A percentile compares a stretch with the other conserved stretches of the same genome.
These are phyloP conservation scores for Odontothrips loti DNA, from an alignment of 2,888 invertebrate genomes.

Conservation along the genomic window DNA sequence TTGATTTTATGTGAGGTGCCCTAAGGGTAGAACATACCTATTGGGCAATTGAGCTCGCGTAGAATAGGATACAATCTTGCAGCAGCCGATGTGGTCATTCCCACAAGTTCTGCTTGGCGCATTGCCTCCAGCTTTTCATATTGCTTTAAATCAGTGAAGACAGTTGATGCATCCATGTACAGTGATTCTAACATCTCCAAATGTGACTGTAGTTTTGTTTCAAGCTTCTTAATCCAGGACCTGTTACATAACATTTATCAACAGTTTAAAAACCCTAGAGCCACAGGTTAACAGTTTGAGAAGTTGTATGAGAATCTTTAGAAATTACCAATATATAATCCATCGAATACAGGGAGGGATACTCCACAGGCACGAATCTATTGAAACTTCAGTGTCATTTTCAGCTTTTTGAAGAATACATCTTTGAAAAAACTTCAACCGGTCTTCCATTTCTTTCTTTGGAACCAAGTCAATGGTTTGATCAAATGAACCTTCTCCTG, in stretches of 20 bases:
- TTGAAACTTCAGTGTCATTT: not conserved
- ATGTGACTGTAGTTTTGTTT: not conserved
- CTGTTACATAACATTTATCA: not conserved
- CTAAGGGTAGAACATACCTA: constrained; percentile 49
- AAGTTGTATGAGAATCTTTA: not conserved
- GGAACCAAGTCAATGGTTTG: no score
- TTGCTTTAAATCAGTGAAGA: constrained; percentile 44
- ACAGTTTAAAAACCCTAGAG: not conserved
- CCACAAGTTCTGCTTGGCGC: constrained; percentile 57
- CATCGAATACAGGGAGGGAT: not conserved
- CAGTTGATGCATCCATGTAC: not conserved
- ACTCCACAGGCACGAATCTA: not conserved
- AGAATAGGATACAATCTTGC: constrained; percentile 63
- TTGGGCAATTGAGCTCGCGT: constrained; percentile 56
- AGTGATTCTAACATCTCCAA: not conserved
- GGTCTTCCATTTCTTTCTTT: not conserved
- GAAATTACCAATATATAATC: not conserved
- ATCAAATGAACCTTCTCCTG: no score
- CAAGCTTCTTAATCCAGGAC: not conserved
- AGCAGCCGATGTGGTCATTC: constrained; percentile 74
- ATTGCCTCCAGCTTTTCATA: constrained; percentile 57
- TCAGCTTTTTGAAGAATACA: not conserved
- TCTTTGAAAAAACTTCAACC: not conserved
- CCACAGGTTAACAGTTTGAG: not conserved
- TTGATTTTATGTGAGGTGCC: not conserved